phyloP scores from a whole-genome alignment of 1,140 invertebrate species.

The Rhynchophorus ferrugineus region DNA sequence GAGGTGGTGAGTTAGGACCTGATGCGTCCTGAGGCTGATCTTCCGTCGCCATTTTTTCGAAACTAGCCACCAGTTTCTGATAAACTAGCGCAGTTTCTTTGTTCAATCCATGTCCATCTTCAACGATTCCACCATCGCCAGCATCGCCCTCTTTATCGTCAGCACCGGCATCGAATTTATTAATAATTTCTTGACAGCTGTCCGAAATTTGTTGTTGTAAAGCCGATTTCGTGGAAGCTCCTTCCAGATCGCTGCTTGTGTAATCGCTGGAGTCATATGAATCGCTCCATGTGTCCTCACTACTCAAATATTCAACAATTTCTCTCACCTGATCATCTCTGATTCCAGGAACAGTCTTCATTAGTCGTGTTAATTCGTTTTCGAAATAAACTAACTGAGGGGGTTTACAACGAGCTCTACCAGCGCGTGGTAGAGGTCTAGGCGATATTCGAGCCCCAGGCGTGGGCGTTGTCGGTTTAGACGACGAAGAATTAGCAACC shows the following conservation, averaged over 20 bases:
- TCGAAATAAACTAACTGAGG: slow-evolving; percentile 82
- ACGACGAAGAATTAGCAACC: slow-evolving; percentile 55
- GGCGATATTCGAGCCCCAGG: slow-evolving; percentile 39
- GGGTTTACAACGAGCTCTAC: slow-evolving; percentile 57
- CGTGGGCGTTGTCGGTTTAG: slow-evolving; percentile 45
- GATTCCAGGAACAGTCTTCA: slow-evolving; percentile 87
- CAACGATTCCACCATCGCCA: slow-evolving; percentile 48
- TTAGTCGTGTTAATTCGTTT: slow-evolving; percentile 77
- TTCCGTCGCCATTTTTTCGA: slow-evolving; percentile 60
- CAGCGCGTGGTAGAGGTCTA: slow-evolving; percentile 47
- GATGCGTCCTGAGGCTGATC: slow-evolving; percentile 42
- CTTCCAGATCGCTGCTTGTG: slow-evolving; percentile 80
- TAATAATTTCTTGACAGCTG: slow-evolving; percentile 81
- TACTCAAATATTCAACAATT: slow-evolving; percentile 84
- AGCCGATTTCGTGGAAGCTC: slow-evolving; percentile 57
- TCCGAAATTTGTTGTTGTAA: slow-evolving; percentile 79
- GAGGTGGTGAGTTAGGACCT: slow-evolving; percentile 59
- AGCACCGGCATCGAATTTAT: slow-evolving; percentile 63
- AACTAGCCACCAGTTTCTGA: slow-evolving; percentile 71
- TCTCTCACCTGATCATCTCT: slow-evolving; percentile 82
- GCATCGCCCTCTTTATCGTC: slow-evolving; percentile 46
- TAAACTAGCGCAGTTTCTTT: slow-evolving; percentile 75
- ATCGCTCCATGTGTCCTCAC: slow-evolving; percentile 87
- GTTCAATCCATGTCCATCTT: slow-evolving; percentile 51
- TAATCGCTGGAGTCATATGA: slow-evolving; percentile 87